These are phyloP conservation scores for Arrhopalites spinosus DNA, from an alignment of 2,888 invertebrate species.

Conservation along the genomic window DNA sequence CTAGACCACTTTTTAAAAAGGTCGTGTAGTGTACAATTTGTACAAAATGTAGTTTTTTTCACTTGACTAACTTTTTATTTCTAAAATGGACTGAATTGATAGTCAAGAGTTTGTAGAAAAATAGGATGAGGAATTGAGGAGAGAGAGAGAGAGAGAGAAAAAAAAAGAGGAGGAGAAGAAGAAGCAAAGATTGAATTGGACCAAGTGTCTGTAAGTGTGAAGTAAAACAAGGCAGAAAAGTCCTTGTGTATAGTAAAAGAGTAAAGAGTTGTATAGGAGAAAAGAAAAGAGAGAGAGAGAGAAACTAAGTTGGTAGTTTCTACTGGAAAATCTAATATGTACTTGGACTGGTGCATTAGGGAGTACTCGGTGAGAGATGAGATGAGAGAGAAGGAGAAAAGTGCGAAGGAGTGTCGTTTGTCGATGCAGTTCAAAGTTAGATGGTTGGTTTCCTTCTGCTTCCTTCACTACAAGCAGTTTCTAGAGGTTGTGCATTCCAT, in stretches of 20 bases:
- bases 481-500: too few relatives aligned
- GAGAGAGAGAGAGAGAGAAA: neutral
- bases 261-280: neutral
- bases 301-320: conserved; percentile 12
- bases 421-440: conserved; percentile 30
- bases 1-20: too few relatives aligned
- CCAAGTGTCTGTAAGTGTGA: conserved; percentile 1
- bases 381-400: conserved; percentile 22
- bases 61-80: too few relatives aligned
- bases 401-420: conserved; percentile 36
- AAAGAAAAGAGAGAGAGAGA: neutral
- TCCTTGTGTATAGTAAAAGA: neutral
- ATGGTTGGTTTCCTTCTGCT: conserved; percentile 11
- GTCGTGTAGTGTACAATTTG: too few relatives aligned
- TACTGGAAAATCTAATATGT: conserved; percentile 12
- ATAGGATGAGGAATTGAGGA: neutral
- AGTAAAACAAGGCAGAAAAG: conserved; percentile 10
- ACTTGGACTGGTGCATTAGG: conserved; percentile 9
- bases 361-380: neutral
- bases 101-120: too few relatives aligned
- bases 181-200: conserved; percentile 6
- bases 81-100: too few relatives aligned
- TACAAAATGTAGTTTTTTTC: too few relatives aligned
- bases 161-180: neutral
- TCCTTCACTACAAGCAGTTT: neutral